Conservation (phyloP, 1,140 invertebrate species). For the Phymastichus coffea region DNA sequence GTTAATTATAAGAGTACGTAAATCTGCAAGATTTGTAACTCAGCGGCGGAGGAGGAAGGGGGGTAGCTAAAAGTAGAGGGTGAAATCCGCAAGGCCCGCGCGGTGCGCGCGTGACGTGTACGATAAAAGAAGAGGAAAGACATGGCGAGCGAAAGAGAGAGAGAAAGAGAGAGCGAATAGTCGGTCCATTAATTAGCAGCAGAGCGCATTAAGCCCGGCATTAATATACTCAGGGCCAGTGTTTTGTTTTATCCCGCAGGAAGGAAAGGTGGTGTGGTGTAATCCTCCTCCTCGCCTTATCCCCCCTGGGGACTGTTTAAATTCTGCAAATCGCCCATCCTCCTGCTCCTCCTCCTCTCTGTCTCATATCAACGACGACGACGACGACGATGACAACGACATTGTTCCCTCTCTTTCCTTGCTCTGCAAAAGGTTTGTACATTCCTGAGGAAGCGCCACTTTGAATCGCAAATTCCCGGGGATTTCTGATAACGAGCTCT, state of each 20-base stretch:
- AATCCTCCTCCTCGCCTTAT: conserved; percentile 48
- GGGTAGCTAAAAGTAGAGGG: too few relatives aligned
- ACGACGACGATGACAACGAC: too few relatives aligned
- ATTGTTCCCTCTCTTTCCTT: neutral
- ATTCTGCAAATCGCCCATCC: conserved; percentile 50
- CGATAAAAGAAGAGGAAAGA: neutral
- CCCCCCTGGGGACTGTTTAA: conserved; percentile 52
- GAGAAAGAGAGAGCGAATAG: conserved; percentile 43
- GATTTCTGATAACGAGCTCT: conserved; percentile 11
- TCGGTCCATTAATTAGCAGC: conserved; percentile 58
- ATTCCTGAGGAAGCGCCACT: conserved; percentile 14
- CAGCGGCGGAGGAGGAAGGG: neutral
- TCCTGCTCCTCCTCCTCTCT: conserved; percentile 7
- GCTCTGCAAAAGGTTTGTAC: conserved; percentile 6
- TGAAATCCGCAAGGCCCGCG: too few relatives aligned
- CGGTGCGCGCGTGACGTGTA: neutral
- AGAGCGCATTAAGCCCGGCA: conserved; percentile 56
- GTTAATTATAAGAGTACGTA: neutral
- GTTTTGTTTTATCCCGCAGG: conserved; percentile 58
- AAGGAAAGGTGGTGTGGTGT: conserved; percentile 42
- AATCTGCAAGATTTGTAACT: conserved; percentile 19
- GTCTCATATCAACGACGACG: conserved; percentile 6
- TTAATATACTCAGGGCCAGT: conserved; percentile 56
- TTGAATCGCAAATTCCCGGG: neutral
- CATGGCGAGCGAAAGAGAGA: conserved; percentile 4